Conservation (phyloP, 2,888 invertebrate genomes). For the Nesidiocoris tenuis region DNA sequence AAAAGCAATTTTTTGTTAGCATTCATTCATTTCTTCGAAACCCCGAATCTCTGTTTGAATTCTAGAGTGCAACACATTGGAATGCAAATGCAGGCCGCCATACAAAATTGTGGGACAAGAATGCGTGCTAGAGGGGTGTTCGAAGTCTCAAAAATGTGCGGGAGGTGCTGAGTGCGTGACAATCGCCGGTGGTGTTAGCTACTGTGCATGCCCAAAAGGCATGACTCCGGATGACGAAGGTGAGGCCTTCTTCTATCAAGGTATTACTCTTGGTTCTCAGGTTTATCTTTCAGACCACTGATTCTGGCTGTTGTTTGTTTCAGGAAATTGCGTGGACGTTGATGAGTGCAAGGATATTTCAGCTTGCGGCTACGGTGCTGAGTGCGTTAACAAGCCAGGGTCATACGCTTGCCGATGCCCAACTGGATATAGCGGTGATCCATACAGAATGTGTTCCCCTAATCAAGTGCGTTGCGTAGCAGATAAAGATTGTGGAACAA, state of each 20-base stretch:
- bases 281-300: too few species aligned
- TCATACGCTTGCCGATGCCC: slow-evolving; percentile 80
- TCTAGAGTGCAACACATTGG: slow-evolving; percentile 72
- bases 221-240: slow-evolving; percentile 74
- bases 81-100: slow-evolving; percentile 84
- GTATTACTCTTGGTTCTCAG: too few species aligned
- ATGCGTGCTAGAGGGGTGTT: slow-evolving; percentile 82
- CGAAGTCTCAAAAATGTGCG: slow-evolving; percentile 76
- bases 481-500: slow-evolving; percentile 78
- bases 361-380: slow-evolving; percentile 82
- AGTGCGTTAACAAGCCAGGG: slow-evolving; percentile 77
- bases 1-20: too few species aligned
- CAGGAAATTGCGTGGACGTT: slow-evolving; percentile 46
- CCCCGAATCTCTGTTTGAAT: too few species aligned
- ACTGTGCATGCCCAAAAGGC: slow-evolving; percentile 89
- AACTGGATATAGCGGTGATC: slow-evolving; percentile 76
- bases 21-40: too few species aligned
- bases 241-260: too few species aligned
- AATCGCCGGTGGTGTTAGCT: slow-evolving; percentile 85
- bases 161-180: slow-evolving; percentile 86
- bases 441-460: slow-evolving; percentile 75
- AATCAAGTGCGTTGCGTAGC: slow-evolving; percentile 79
- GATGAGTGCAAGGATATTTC: slow-evolving; percentile 50
- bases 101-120: slow-evolving; percentile 80
- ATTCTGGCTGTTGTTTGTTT: too few species aligned